phyloP scores from a whole-genome alignment of 2,888 invertebrate species.

The Choreutis nemorana region DNA sequence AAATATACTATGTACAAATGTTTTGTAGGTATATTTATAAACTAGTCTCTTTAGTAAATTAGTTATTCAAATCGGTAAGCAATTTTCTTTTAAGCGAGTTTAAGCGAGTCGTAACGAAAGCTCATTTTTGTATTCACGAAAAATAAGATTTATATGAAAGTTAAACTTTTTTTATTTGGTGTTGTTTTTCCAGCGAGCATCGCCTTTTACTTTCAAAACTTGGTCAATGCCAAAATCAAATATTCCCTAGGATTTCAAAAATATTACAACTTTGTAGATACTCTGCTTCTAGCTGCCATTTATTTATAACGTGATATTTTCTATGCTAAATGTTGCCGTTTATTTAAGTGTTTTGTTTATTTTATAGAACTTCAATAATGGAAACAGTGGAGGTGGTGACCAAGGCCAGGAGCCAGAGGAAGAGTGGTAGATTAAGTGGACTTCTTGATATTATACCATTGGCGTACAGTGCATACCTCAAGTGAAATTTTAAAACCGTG shows the following conservation, averaged over 20 bases:
- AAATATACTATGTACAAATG: too few species aligned
- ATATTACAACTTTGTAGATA: too few species aligned
- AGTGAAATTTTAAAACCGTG: constrained; percentile 22
- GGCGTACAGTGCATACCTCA: constrained; percentile 12
- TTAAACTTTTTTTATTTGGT: not conserved
- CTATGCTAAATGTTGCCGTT: constrained; percentile 8
- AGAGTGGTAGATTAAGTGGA: constrained; percentile 51
- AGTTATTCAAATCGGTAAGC: too few species aligned
- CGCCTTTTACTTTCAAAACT: not conserved
- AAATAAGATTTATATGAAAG: too few species aligned
- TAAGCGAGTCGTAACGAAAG: too few species aligned
- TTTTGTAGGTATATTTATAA: too few species aligned
- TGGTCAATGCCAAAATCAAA: too few species aligned
- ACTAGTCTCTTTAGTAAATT: too few species aligned
- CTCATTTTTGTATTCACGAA: too few species aligned
- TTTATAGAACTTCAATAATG: constrained; percentile 43
- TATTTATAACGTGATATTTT: constrained; percentile 2
- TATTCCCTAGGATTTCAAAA: too few species aligned
- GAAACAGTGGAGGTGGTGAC: constrained; percentile 20
- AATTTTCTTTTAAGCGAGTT: too few species aligned
- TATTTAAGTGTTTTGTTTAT: constrained; percentile 2
- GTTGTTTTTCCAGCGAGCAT: not conserved
- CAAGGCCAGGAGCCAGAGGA: constrained; percentile 60
- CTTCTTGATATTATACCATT: constrained; percentile 21
- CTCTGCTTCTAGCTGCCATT: too few species aligned